Evolutionary conservation across 2,113 vertebrate species (phyloP).

Genomic region (Aix galericulata): DNA sequence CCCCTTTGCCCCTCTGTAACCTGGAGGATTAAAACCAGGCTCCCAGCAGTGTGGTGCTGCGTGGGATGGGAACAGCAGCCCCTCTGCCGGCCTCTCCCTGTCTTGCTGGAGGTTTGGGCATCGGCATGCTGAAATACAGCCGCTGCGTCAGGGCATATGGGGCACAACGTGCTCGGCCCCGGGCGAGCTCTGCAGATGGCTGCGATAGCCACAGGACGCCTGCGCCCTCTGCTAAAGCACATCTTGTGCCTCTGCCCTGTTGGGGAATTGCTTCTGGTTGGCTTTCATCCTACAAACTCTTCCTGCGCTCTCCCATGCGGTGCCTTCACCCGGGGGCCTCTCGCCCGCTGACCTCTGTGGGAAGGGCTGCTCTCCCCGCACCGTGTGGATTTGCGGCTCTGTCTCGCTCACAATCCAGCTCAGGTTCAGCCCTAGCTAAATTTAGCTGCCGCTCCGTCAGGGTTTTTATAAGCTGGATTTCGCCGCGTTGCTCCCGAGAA

Average conservation of each 20-base stretch:
- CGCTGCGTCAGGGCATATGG: not conserved
- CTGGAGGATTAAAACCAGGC: not conserved
- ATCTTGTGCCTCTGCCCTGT: not conserved
- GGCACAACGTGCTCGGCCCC: not conserved
- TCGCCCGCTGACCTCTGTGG: not conserved
- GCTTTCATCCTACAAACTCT: not conserved
- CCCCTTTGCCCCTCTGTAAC: fast-evolving
- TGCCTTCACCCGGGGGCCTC: not conserved
- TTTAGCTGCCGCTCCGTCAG: not conserved
- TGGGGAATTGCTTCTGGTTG: not conserved
- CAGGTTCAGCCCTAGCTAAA: not conserved
- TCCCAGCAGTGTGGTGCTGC: not conserved
- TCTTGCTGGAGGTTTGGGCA: not conserved
- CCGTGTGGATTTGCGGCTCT: fast-evolving
- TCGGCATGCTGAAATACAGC: not conserved
- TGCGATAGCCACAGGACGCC: not conserved
- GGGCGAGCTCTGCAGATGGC: not conserved
- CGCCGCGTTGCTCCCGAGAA: not conserved
- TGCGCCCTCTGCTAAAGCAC: not conserved
- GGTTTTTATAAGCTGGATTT: slow-evolving; percentile 6
- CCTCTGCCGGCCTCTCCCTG: fast-evolving
- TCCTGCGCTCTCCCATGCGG: not conserved
- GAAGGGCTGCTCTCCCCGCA: not conserved
- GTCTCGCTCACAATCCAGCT: not conserved
- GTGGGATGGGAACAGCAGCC: not conserved